These are phyloP conservation scores for Ophion costatus DNA, from an alignment of 2,888 invertebrate genomes.

Conservation along the genomic window DNA sequence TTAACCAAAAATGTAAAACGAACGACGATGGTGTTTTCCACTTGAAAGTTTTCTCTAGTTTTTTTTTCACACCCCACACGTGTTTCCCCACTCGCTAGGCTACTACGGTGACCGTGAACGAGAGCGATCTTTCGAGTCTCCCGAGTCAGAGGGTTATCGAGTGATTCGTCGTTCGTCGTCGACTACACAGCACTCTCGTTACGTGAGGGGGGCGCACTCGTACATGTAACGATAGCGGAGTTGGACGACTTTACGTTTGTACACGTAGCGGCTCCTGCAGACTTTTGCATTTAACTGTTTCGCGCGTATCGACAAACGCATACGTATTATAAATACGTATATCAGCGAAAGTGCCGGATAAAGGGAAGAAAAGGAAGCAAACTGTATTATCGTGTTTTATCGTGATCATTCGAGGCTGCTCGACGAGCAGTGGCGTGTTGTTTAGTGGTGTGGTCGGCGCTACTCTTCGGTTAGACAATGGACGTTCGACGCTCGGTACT, in stretches of 20 bases:
- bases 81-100: slow-evolving; percentile 10
- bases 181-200: slow-evolving; percentile 9
- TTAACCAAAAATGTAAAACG: background rate
- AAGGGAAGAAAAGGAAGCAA: slow-evolving; percentile 24
- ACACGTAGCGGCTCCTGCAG: background rate
- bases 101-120: slow-evolving; percentile 55
- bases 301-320: background rate
- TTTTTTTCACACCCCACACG: background rate
- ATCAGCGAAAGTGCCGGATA: background rate
- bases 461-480: slow-evolving; percentile 39
- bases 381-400: slow-evolving; percentile 49
- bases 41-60: background rate
- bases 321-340: background rate
- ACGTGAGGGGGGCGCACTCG: slow-evolving; percentile 26
- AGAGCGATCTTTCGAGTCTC: slow-evolving; percentile 44
- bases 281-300: background rate
- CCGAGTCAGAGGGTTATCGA: slow-evolving; percentile 62
- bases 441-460: slow-evolving; percentile 38
- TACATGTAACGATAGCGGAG: slow-evolving; percentile 9
- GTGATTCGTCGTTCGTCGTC: slow-evolving; percentile 48
- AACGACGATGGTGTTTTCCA: background rate
- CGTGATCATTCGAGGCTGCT: slow-evolving; percentile 53
- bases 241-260: slow-evolving; percentile 36
- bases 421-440: slow-evolving; percentile 5
- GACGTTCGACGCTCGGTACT: slow-evolving; percentile 27